Evolutionary conservation across 2,888 invertebrate species (phyloP).

Genomic region (Limnephilus auricula): DNA sequence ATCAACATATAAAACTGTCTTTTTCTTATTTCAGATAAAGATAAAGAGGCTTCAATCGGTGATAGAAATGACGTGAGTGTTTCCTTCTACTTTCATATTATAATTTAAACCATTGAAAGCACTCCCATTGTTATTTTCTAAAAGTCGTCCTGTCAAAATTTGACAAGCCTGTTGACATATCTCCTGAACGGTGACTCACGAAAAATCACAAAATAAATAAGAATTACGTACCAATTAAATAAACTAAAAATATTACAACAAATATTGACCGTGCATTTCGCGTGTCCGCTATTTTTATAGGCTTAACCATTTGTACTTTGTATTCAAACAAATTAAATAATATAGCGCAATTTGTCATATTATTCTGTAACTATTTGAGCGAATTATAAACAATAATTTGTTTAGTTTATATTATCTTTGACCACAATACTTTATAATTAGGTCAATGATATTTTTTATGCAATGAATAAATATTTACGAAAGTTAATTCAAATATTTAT

Average conservation of each 20-base stretch:
- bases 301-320: not conserved
- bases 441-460: not conserved
- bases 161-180: slow-evolving; percentile 54
- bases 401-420: too few relatives aligned
- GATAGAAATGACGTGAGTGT: slow-evolving; percentile 83
- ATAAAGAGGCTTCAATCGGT: slow-evolving; percentile 77
- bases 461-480: not conserved
- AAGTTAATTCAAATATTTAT: not conserved
- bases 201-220: slow-evolving; percentile 27
- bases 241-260: not conserved
- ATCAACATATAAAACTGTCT: slow-evolving; percentile 29
- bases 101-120: not conserved
- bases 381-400: not conserved
- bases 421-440: not conserved
- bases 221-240: not conserved
- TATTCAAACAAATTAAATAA: not conserved
- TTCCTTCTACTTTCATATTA: slow-evolving; percentile 63
- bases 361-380: not conserved
- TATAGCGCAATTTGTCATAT: not conserved
- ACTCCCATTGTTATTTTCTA: slow-evolving; percentile 16
- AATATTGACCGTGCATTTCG: not conserved
- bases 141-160: slow-evolving; percentile 52
- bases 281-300: not conserved
- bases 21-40: slow-evolving; percentile 77
- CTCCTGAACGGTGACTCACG: slow-evolving; percentile 51